phyloP scores from a whole-genome alignment of 2,113 vertebrate species.

The Mandrillus leucophaeus region DNA sequence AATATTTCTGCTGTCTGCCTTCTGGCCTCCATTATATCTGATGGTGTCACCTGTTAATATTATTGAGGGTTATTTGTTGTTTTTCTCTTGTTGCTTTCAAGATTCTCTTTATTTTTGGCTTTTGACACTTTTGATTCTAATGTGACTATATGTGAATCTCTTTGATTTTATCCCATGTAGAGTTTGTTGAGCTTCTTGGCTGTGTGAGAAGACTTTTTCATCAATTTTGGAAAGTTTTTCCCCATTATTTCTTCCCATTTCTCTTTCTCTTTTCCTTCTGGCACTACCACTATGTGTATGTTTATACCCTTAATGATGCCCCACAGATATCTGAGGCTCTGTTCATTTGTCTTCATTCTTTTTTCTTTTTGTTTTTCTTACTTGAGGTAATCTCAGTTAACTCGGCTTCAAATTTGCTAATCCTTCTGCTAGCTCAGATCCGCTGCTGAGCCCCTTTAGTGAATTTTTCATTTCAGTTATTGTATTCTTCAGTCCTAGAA shows the following conservation, averaged over 20 bases:
- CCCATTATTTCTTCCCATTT: not conserved
- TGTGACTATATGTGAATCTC: not conserved
- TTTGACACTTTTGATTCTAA: not conserved
- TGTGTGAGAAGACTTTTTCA: not conserved
- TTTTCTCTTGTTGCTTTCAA: conserved; percentile 13
- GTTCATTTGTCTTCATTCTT: not conserved
- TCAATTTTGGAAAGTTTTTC: not conserved
- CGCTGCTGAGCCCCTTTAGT: not conserved
- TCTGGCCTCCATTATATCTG: not conserved
- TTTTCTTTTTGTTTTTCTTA: not conserved
- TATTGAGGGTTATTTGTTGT: not conserved
- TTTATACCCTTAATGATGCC: not conserved
- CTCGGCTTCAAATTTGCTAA: not conserved
- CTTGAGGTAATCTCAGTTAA: not conserved
- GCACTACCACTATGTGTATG: not conserved
- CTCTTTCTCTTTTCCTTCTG: not conserved
- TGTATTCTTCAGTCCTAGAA: not conserved
- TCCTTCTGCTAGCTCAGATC: not conserved
- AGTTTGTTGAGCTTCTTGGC: not conserved
- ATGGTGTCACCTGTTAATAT: not conserved
- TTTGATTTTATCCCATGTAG: not conserved
- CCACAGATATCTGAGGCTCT: not conserved
- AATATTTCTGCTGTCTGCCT: not conserved
- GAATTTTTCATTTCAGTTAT: not conserved
- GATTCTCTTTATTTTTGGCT: conserved; percentile 23